Percentiles rank a stretch among this genome's conserved stretches.
phyloP scores from a whole-genome alignment of 1,140 invertebrate genomes.

The Aphidius ervi region DNA sequence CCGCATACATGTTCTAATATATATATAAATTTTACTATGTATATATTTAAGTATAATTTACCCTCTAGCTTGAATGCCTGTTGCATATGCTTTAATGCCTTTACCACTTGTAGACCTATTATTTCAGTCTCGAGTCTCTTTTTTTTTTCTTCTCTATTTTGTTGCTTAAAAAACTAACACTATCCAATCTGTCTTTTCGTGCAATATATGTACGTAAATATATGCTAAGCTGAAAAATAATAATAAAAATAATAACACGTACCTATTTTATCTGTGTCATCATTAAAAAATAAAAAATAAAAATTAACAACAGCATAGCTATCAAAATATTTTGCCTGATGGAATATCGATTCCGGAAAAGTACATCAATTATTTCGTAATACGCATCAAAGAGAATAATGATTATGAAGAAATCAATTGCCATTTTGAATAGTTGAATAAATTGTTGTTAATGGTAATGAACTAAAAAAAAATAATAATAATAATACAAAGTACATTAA shows the following conservation, averaged over 20 bases:
- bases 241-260: no score
- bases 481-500: not conserved
- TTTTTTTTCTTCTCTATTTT: no score
- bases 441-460: constrained; percentile 8
- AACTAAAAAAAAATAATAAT: constrained; percentile 3
- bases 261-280: no score
- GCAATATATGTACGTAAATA: no score
- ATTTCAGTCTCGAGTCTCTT: not conserved
- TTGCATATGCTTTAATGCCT: constrained; percentile 4
- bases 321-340: constrained; percentile 1
- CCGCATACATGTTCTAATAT: no score
- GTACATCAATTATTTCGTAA: constrained; percentile 6
- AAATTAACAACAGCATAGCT: no score
- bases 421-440: constrained; percentile 6
- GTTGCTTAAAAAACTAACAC: no score
- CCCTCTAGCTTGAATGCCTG: not conserved
- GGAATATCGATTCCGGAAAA: constrained; percentile 1
- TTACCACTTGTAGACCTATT: not conserved
- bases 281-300: no score
- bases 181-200: no score
- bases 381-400: not conserved
- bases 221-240: no score
- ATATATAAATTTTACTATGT: no score
- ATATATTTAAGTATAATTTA: no score
- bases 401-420: constrained; percentile 3